Evolutionary conservation across 1,140 invertebrate genomes (phyloP).

Genomic region (Triops longicaudatus): DNA sequence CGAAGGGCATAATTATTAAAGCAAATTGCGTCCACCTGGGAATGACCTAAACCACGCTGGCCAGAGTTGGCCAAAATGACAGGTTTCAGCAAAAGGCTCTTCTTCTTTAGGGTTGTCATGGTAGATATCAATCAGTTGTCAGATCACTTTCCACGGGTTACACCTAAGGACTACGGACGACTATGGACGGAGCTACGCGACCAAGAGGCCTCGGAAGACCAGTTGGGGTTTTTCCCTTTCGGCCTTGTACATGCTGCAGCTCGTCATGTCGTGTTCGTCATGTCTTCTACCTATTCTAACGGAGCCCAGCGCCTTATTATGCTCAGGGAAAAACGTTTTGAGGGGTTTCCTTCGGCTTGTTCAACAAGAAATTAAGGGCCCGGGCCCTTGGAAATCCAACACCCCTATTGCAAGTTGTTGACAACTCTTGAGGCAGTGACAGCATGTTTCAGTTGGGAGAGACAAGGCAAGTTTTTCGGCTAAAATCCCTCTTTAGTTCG

Average conservation of each 20-base stretch:
- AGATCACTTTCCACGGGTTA: neutral
- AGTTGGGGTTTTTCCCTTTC: neutral
- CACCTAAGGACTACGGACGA: neutral
- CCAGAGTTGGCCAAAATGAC: neutral
- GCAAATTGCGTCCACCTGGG: neutral
- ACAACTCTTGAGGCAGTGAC: neutral
- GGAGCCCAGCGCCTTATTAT: neutral
- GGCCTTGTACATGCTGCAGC: neutral
- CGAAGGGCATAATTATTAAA: too few species aligned
- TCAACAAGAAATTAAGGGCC: constrained; percentile 7
- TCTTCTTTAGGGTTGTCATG: neutral
- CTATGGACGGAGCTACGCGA: neutral
- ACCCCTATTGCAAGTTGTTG: neutral
- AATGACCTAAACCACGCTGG: neutral
- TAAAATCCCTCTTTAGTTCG: too few species aligned
- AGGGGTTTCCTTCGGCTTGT: neutral
- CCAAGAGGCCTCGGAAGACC: neutral
- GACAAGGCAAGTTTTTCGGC: neutral
- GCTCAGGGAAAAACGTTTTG: neutral
- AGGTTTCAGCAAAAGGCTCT: neutral
- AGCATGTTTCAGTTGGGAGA: neutral
- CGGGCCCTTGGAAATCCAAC: neutral
- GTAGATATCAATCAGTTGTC: constrained; percentile 2
- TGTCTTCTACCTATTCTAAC: neutral
- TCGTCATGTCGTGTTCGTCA: neutral